Evolutionary conservation across 1,140 invertebrate species (phyloP).

Genomic region (Brachionus rotundiformis): DNA sequence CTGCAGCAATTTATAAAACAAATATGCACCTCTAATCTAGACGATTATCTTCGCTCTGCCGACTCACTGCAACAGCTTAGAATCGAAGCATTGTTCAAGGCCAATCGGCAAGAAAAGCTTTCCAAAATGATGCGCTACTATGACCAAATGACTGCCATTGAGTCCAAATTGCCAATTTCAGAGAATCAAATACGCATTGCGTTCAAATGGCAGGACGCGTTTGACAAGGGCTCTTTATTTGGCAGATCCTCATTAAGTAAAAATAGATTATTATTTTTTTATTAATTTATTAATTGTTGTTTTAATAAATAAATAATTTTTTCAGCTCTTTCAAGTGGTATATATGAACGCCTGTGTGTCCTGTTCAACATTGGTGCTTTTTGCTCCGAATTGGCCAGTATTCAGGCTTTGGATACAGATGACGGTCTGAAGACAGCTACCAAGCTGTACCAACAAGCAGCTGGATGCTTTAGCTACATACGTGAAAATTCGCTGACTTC

Average conservation of each 20-base stretch:
- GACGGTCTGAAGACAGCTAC: conserved; percentile 89
- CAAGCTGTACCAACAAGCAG: conserved; percentile 85
- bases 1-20: conserved; percentile 40
- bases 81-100: conserved; percentile 52
- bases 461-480: conserved; percentile 85
- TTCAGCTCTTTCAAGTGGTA: conserved; percentile 76
- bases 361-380: conserved; percentile 95
- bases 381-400: conserved; percentile 82
- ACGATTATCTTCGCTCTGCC: conserved; percentile 33
- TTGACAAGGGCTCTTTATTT: conserved; percentile 91
- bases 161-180: conserved; percentile 86
- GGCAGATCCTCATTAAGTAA: conserved; percentile 73
- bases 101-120: conserved; percentile 56
- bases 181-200: conserved; percentile 69
- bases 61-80: conserved; percentile 44
- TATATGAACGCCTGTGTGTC: conserved; percentile 91
- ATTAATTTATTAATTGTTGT: not conserved
- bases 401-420: conserved; percentile 82
- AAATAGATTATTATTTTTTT: conserved; percentile 58
- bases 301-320: not conserved
- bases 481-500: conserved; percentile 80
- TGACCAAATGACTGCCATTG: conserved; percentile 87
- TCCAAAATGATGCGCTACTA: conserved; percentile 75
- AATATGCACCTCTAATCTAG: conserved; percentile 26
- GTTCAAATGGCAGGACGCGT: conserved; percentile 99